Evolutionary conservation across 1,140 invertebrate genomes (phyloP).

Genomic region (Acromyrmex echinatior): DNA sequence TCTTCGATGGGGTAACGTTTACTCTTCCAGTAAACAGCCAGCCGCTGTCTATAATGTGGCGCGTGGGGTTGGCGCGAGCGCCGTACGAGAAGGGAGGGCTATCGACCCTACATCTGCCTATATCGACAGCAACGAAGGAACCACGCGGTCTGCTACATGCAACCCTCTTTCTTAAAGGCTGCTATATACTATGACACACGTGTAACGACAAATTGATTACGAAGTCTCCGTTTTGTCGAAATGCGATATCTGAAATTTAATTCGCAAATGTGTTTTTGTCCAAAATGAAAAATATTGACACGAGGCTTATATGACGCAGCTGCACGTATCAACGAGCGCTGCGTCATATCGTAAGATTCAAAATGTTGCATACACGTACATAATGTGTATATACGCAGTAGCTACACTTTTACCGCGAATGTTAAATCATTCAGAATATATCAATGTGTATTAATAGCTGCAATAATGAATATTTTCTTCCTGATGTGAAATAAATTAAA

Average conservation of each 20-base stretch:
- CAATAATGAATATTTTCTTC: background rate
- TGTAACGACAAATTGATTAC: slow-evolving; percentile 10
- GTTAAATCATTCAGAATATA: background rate
- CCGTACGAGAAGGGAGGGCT: slow-evolving; percentile 78
- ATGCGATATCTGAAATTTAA: background rate
- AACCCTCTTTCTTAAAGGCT: slow-evolving; percentile 34
- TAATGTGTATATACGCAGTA: background rate
- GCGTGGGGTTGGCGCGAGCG: slow-evolving; percentile 77
- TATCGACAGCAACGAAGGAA: slow-evolving; percentile 69
- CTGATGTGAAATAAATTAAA: background rate
- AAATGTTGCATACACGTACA: background rate
- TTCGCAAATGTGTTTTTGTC: background rate
- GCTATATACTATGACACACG: slow-evolving; percentile 1
- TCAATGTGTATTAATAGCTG: background rate
- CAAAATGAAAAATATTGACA: background rate
- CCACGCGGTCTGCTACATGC: slow-evolving; percentile 74
- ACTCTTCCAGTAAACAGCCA: slow-evolving; percentile 36
- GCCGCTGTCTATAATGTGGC: slow-evolving; percentile 36
- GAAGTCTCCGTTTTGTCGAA: background rate
- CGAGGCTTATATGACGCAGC: background rate
- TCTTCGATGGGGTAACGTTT: background rate
- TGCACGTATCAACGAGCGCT: background rate
- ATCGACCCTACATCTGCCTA: slow-evolving; percentile 77
- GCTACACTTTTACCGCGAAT: background rate
- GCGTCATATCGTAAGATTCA: slow-evolving; percentile 9